Evolutionary conservation across 2,797 vertebrate genomes (phyloP).

Genomic region (Falco biarmicus): DNA sequence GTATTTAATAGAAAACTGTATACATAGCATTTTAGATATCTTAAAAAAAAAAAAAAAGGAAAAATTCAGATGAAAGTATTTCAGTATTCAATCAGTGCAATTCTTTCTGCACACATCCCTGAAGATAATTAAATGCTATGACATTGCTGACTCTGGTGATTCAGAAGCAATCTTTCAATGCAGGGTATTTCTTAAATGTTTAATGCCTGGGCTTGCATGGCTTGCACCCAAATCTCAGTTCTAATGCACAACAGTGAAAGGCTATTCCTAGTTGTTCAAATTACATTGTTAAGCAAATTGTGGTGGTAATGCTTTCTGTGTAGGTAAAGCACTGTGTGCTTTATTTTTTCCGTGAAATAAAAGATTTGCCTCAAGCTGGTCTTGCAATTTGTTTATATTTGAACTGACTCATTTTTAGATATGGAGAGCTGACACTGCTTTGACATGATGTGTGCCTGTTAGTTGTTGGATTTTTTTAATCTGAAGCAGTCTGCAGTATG

Average conservation of each 20-base stretch:
- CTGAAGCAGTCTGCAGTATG: not conserved
- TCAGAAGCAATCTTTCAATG: not conserved
- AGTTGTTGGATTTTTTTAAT: not conserved
- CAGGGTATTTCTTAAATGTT: not conserved
- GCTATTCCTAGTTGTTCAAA: not conserved
- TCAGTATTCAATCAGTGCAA: not conserved
- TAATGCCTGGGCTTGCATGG: not conserved
- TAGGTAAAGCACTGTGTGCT: not conserved
- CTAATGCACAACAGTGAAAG: not conserved
- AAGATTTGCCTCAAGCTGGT: not conserved
- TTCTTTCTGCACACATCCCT: not conserved
- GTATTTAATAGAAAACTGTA: not conserved
- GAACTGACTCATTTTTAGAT: conserved; percentile 17
- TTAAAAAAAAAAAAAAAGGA: not conserved
- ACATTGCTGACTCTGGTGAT: not conserved
- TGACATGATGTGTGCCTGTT: not conserved
- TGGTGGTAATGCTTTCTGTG: not conserved
- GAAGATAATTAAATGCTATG: not conserved
- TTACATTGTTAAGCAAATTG: not conserved
- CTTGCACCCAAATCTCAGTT: not conserved
- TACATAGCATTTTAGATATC: not conserved
- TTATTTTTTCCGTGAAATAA: not conserved
- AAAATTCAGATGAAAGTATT: not conserved
- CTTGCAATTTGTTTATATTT: not conserved
- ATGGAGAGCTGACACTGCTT: not conserved